Evolutionary conservation across 1,140 invertebrate species (phyloP).

Genomic region (Micrasema longulum): DNA sequence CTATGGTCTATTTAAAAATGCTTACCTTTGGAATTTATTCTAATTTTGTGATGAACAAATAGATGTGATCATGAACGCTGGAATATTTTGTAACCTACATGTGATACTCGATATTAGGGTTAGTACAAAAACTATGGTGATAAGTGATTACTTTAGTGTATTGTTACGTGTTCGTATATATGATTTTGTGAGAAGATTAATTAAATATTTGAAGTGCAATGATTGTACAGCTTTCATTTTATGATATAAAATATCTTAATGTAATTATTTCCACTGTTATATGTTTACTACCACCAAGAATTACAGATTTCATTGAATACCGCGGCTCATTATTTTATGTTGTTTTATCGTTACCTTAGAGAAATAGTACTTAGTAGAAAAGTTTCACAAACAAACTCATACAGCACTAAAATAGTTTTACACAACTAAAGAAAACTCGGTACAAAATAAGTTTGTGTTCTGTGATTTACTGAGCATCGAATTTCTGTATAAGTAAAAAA

Average conservation of each 20-base stretch:
- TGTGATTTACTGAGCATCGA: neutral
- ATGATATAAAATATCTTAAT: slow-evolving; percentile 40
- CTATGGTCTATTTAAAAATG: too few species aligned
- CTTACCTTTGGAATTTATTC: slow-evolving; percentile 4
- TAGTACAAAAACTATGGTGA: slow-evolving; percentile 35
- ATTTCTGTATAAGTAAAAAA: neutral
- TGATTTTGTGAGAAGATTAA: slow-evolving; percentile 32
- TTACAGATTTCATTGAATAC: slow-evolving; percentile 50
- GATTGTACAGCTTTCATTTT: slow-evolving; percentile 52
- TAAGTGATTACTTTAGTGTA: slow-evolving; percentile 14
- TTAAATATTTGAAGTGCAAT: slow-evolving; percentile 46
- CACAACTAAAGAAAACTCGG: neutral
- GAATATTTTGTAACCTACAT: slow-evolving; percentile 15
- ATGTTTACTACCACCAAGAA: slow-evolving; percentile 39
- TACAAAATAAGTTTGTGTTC: neutral
- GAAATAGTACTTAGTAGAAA: slow-evolving; percentile 19
- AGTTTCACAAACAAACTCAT: slow-evolving; percentile 7
- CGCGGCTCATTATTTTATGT: slow-evolving; percentile 47
- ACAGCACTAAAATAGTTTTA: too few species aligned
- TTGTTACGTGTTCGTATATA: neutral
- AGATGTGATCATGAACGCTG: too few species aligned
- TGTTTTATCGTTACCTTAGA: slow-evolving; percentile 31
- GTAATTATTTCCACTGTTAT: slow-evolving; percentile 39
- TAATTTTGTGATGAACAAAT: neutral
- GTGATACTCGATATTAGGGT: slow-evolving; percentile 25